These are phyloP conservation scores for Microtus oregoni DNA, from an alignment of 2,113 vertebrate species.

Conservation along the genomic window DNA sequence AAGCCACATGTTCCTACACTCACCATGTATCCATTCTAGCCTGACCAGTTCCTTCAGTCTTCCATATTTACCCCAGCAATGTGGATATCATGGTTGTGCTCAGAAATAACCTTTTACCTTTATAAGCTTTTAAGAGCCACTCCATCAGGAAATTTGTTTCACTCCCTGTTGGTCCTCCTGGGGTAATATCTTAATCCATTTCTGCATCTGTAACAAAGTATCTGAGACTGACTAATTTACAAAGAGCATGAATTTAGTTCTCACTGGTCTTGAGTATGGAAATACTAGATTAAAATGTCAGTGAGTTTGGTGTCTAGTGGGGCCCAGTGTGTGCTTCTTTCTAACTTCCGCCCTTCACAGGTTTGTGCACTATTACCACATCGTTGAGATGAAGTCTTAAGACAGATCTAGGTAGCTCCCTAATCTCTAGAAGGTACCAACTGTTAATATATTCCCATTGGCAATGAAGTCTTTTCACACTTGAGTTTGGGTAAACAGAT, in stretches of 20 bases:
- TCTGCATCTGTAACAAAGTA: background rate
- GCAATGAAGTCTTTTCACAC: background rate
- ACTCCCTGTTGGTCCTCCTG: background rate
- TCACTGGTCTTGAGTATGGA: background rate
- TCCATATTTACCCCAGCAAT: background rate
- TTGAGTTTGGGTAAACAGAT: background rate
- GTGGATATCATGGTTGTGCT: background rate
- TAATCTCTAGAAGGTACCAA: background rate
- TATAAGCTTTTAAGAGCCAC: background rate
- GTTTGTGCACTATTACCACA: background rate
- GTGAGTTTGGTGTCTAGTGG: background rate
- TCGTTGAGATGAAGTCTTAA: background rate
- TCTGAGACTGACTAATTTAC: background rate
- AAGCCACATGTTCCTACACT: background rate
- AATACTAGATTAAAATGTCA: background rate
- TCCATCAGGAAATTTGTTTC: background rate
- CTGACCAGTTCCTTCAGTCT: background rate
- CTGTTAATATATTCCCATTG: background rate
- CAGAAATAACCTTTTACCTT: background rate
- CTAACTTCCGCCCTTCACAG: background rate
- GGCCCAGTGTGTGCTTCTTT: background rate
- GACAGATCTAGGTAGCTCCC: background rate
- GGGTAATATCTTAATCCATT: background rate
- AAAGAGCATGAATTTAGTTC: background rate
- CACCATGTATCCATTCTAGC: background rate